Base-by-base conservation (phyloP, 1,140 invertebrate species). In the Orius laevigatus region DNA sequence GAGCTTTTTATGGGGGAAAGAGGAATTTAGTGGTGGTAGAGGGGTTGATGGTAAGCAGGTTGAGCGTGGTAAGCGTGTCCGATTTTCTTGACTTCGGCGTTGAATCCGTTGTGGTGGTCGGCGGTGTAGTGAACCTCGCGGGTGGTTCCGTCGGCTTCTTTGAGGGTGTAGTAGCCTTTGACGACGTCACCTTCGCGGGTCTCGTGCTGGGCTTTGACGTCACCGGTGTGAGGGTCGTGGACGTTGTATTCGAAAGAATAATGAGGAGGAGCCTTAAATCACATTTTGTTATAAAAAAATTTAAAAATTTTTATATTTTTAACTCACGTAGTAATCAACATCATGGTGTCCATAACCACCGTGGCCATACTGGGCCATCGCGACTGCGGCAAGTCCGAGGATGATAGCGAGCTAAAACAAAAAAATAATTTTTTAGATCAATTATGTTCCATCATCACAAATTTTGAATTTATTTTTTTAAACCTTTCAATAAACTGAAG, bases 41-140 rank as follows among this genome's bases (percentile, higher is more conserved):
- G n/a, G 18, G 16, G 18, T 34, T 48, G 19, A 32, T 42, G 36
- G 16, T 39, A 14, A 4, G 20, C 39, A 18, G 55, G 51, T 46
- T 52, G 46, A 38, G 36, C 43, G 45, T 75, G 72, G 16, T 75
- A 70, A 4, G 76, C 69, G 36, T 75, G 74, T 49, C 75, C 72
- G 55, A 71, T 41, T 39, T 52, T 57, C 39, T 68, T 62, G 3
- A 68, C 68, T 45, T 64, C 60, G 51, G 70, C 70, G 50, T 67
- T 62, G 31, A 71, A 70, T 11, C 73, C 71, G 58, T 72, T 71
- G 60, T 80, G 79, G 53, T 75, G 75, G 62, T 80, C 77, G 39
- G 81, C 79, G 18, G 75, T 84, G 52, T 71, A 63, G 1, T 74
- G 73, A 59, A 84, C 80, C 16, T 61, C 60, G 42, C 69, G 62